Base-by-base conservation (phyloP, 2,888 invertebrate species). In the Agapostemon virescens region DNA sequence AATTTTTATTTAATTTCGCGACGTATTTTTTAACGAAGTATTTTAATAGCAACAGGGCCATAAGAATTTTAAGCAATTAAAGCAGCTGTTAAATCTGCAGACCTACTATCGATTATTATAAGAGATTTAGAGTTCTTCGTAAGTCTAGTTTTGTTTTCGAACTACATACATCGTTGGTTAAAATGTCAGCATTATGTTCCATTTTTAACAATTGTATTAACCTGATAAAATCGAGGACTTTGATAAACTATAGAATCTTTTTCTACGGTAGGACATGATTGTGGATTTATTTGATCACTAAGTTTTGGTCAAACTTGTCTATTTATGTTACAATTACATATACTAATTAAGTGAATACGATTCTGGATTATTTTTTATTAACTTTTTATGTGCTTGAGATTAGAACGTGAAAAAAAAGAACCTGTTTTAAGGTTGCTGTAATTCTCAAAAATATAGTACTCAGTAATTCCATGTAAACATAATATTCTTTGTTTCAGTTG, bases 351-450 rank as follows among this genome's bases (percentile, higher is more conserved):
- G 36, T 45, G 15, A 55, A 61, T 66, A 23, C 20, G 9, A 72
- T 49, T 64, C 26, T n/a, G 64, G 15, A 55, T 66, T 23, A 45
- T 66, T 64, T 80, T 64, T 69, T 38, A 45, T 73, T 69, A 26
- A 69, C 66, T 69, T 69, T 66, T 71, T 58, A 66, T 30, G 55
- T 42, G 52, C 20, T 66, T 11, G 33, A 66, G 58, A 45, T 49
- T 70, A 67, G 17, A 61, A 23, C 15, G 5, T 36, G 15, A 49
- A 23, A 49, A n/a, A n/a, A 49, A 63, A 77, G 40, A 55, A 73
- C 49, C 74, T 80, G 81, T 80, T 80, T 69, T 80, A 80, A 80
- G 74, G 66, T 80, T 74, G 13, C 45, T 69, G 64, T 58, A 73
- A 66, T 61, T 80, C 69, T 80, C 69, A 26, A 58, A 58, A 80